phyloP scores from a whole-genome alignment of 2,888 invertebrate genomes.

The Scrobipalpa costella region DNA sequence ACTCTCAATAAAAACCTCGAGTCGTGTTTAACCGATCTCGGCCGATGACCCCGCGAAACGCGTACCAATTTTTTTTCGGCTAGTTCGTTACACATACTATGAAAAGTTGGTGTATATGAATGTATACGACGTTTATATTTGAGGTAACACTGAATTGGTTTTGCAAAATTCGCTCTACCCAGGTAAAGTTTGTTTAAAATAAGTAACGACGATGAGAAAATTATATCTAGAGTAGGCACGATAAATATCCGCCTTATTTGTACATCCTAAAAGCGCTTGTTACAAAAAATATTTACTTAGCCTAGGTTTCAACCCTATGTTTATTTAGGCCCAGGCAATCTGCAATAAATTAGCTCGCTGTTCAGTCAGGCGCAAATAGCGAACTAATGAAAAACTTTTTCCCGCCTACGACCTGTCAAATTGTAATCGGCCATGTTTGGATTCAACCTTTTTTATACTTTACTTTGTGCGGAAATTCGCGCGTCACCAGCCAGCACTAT shows the following conservation, averaged over 20 bases:
- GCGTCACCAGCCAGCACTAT: slow-evolving; percentile 1
- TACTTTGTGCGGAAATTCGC: not conserved
- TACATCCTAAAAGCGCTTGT: too few species aligned
- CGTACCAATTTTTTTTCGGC: slow-evolving; percentile 50
- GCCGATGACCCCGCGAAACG: slow-evolving; percentile 69
- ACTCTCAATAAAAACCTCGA: slow-evolving; percentile 61
- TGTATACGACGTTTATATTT: too few species aligned
- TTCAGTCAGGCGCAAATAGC: not conserved
- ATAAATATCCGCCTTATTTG: too few species aligned
- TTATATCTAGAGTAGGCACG: too few species aligned
- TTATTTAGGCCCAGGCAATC: slow-evolving; percentile 30
- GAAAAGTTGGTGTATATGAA: slow-evolving; percentile 27
- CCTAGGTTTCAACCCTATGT: not conserved
- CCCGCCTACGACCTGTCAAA: slow-evolving; percentile 3
- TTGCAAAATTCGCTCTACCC: too few species aligned
- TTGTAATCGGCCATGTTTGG: slow-evolving; percentile 38
- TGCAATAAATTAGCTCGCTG: slow-evolving; percentile 8
- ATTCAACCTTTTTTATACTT: not conserved
- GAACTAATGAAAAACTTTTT: slow-evolving; percentile 5
- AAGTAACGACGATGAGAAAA: too few species aligned
- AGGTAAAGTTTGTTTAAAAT: too few species aligned
- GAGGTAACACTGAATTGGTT: too few species aligned
- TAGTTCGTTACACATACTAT: slow-evolving; percentile 29
- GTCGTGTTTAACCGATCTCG: slow-evolving; percentile 67
- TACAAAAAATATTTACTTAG: too few species aligned